These are phyloP conservation scores for Diadromus collaris DNA, from an alignment of 2,888 invertebrate species.

Conservation along the genomic window DNA sequence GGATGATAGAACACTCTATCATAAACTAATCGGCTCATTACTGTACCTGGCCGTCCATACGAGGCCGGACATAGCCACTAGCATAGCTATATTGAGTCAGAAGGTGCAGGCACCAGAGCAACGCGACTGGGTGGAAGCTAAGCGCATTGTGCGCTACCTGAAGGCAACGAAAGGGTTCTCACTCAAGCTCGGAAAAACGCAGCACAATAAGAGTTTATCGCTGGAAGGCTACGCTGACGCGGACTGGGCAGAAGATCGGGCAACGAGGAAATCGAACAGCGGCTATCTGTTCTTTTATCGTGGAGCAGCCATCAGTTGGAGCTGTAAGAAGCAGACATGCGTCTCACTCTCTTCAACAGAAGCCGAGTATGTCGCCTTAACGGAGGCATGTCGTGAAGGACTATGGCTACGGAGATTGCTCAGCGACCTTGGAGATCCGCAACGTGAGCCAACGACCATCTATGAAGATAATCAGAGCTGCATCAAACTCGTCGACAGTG, in stretches of 20 bases:
- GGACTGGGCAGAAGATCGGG: conserved; percentile 67
- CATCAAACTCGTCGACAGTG: conserved; percentile 37
- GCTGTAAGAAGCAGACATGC: conserved; percentile 51
- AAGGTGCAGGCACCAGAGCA: conserved; percentile 62
- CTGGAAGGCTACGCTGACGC: conserved; percentile 70
- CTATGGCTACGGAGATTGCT: conserved; percentile 44
- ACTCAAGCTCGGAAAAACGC: conserved; percentile 38
- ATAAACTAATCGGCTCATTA: conserved; percentile 46
- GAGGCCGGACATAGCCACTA: conserved; percentile 66
- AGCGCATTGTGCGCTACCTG: conserved; percentile 55
- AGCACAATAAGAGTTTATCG: not conserved
- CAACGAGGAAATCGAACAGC: conserved; percentile 66
- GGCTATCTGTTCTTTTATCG: conserved; percentile 63
- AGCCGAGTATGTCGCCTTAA: conserved; percentile 50
- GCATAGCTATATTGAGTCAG: conserved; percentile 64
- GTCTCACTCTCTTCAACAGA: conserved; percentile 50
- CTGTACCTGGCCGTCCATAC: conserved; percentile 65
- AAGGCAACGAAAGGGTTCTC: conserved; percentile 57
- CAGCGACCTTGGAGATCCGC: conserved; percentile 16
- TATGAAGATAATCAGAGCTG: conserved; percentile 56
- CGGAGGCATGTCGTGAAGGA: conserved; percentile 53
- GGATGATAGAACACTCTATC: conserved; percentile 40
- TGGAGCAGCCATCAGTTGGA: conserved; percentile 45
- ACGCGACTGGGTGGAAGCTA: conserved; percentile 68
- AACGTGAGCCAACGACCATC: conserved; percentile 33